Percentiles rank a stretch among this genome's conserved stretches.
These are phyloP conservation scores for Euphonia xanthogaster DNA, from an alignment of 2,797 vertebrate genomes.

Conservation along the genomic window DNA sequence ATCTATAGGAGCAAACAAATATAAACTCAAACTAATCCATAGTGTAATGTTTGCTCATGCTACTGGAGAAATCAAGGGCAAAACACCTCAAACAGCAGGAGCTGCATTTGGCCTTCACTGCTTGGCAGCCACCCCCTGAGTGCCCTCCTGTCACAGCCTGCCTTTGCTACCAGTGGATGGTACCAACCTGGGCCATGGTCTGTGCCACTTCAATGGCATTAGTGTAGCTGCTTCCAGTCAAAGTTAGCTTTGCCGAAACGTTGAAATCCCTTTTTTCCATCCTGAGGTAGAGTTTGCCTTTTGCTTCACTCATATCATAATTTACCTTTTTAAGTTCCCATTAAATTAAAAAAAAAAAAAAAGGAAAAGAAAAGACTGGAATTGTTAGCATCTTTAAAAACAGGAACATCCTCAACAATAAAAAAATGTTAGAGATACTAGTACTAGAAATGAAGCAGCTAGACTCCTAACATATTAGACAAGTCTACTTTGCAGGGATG, in stretches of 20 bases:
- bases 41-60: neutral
- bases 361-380: neutral
- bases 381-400: neutral
- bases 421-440: neutral
- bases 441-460: neutral
- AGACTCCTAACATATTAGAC: neutral
- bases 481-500: neutral
- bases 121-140: neutral
- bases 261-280: constrained; percentile 29
- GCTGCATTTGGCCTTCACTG: neutral
- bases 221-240: neutral
- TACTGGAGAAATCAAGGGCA: neutral
- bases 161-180: neutral
- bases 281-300: neutral
- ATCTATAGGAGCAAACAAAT: neutral
- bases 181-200: constrained; percentile 58
- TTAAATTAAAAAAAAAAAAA: neutral
- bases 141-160: neutral
- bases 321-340: constrained; percentile 25
- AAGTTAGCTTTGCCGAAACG: neutral
- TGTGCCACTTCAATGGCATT: constrained; percentile 36
- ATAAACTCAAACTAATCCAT: neutral
- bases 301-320: constrained; percentile 24
- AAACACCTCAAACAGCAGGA: neutral
- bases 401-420: neutral